A percentile compares a stretch with the other conserved stretches of the same genome.
These are phyloP conservation scores for Drosophila kepulauana DNA, from an alignment of 1,140 invertebrate genomes.

Conservation along the genomic window DNA sequence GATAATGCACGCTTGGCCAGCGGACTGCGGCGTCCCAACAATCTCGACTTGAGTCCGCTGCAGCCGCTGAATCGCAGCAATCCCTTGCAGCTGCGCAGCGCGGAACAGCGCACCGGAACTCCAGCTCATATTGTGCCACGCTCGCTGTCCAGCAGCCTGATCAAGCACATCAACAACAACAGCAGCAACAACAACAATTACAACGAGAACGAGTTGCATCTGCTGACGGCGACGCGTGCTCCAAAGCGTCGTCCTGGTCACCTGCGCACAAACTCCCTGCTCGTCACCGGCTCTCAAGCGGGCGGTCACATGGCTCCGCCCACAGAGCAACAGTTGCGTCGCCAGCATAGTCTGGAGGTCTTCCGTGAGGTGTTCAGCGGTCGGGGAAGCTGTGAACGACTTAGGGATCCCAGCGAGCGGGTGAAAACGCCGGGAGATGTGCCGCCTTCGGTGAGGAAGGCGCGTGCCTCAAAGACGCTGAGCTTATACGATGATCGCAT, in stretches of 20 bases:
- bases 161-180: conserved; percentile 70
- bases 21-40: conserved; percentile 66
- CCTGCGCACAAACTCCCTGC: conserved; percentile 71
- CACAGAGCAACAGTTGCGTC: conserved; percentile 74
- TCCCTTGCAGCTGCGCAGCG: conserved; percentile 66
- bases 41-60: conserved; percentile 72
- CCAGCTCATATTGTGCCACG: conserved; percentile 77
- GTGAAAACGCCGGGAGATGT: conserved; percentile 94
- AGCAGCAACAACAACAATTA: conserved; percentile 50
- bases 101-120: conserved; percentile 69
- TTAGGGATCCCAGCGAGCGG: conserved; percentile 90
- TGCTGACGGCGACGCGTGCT: conserved; percentile 36
- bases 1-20: conserved; percentile 29
- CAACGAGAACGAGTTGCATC: conserved; percentile 68
- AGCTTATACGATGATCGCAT: conserved; percentile 95
- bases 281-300: conserved; percentile 46
- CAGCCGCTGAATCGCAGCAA: conserved; percentile 40
- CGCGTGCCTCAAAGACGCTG: conserved; percentile 88
- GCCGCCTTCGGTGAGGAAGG: conserved; percentile 90
- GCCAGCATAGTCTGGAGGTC: conserved; percentile 89
- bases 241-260: conserved; percentile 67
- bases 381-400: conserved; percentile 86
- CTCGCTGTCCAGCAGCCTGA: conserved; percentile 75
- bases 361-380: conserved; percentile 89
- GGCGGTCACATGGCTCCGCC: conserved; percentile 7